Evolutionary conservation across 1,140 invertebrate species (phyloP).

Genomic region (Neelides sp.): DNA sequence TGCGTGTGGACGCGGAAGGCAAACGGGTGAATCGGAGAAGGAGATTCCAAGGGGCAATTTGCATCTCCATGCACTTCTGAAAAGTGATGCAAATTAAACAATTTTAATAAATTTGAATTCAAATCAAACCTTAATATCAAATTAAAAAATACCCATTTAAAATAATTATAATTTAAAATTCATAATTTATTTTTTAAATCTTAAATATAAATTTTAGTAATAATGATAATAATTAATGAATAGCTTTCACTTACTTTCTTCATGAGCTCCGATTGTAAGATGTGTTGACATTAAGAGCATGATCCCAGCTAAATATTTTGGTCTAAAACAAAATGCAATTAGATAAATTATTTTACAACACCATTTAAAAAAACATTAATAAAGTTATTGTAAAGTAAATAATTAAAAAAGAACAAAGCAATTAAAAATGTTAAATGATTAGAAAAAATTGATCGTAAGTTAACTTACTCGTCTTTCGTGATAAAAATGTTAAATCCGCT

Average conservation of each 20-base stretch:
- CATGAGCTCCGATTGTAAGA: slow-evolving; percentile 34
- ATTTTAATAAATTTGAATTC: neutral
- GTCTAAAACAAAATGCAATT: slow-evolving; percentile 30
- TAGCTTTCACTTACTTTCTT: slow-evolving; percentile 33
- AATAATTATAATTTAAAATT: too few species aligned
- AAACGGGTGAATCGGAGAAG: slow-evolving; percentile 40
- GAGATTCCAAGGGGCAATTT: slow-evolving; percentile 32
- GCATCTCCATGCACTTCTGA: slow-evolving; percentile 36
- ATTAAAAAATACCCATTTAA: neutral
- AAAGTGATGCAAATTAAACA: slow-evolving; percentile 17
- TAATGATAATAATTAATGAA: slow-evolving; percentile 9
- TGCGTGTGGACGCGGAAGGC: slow-evolving; percentile 49
- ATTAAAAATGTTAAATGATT: neutral
- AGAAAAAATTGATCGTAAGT: slow-evolving; percentile 12
- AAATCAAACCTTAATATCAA: neutral
- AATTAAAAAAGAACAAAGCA: too few species aligned
- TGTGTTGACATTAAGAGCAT: slow-evolving; percentile 32
- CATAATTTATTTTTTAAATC: too few species aligned
- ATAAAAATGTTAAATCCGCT: slow-evolving; percentile 34
- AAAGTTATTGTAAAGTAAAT: too few species aligned
- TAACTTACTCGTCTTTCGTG: slow-evolving; percentile 32
- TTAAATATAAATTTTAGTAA: slow-evolving; percentile 1
- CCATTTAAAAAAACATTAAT: too few species aligned
- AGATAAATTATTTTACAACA: too few species aligned
- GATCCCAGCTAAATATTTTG: slow-evolving; percentile 38